Evolutionary conservation across 2,797 vertebrate genomes (phyloP).

Genomic region (Myotis daubentonii): DNA sequence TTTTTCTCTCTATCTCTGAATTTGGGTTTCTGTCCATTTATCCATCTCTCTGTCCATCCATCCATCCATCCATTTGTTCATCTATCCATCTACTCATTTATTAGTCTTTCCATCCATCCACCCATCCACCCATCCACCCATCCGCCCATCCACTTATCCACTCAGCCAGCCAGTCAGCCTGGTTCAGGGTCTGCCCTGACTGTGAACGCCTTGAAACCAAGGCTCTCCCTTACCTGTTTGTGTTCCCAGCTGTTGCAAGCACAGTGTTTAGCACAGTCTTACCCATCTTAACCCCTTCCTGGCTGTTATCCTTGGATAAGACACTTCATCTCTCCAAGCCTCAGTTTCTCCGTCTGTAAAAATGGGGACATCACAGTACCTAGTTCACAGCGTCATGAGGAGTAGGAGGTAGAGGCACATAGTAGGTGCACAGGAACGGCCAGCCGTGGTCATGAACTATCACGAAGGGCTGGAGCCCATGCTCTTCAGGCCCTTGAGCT

Average conservation of each 20-base stretch:
- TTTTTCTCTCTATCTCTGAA: background rate
- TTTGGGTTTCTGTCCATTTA: background rate
- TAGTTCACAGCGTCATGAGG: background rate
- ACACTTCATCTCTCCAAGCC: background rate
- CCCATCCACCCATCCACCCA: background rate
- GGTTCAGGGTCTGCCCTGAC: background rate
- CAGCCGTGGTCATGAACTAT: background rate
- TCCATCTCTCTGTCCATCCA: background rate
- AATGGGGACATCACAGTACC: fast-evolving
- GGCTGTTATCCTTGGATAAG: background rate
- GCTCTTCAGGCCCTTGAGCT: background rate
- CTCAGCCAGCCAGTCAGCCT: background rate
- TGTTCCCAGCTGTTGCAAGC: background rate
- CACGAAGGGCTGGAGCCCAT: background rate
- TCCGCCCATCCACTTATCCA: background rate
- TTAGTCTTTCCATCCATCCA: background rate
- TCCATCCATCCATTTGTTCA: background rate
- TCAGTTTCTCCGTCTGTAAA: background rate
- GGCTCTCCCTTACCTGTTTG: background rate
- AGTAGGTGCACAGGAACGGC: fast-evolving
- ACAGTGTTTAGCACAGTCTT: fast-evolving
- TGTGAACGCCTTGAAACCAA: background rate
- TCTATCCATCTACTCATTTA: background rate
- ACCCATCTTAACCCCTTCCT: background rate
- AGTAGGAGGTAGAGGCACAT: fast-evolving